Evolutionary conservation across 2,888 invertebrate species (phyloP), one percentile per base, ranked within the genome.

Genomic region (Dynastes tityus): DNA sequence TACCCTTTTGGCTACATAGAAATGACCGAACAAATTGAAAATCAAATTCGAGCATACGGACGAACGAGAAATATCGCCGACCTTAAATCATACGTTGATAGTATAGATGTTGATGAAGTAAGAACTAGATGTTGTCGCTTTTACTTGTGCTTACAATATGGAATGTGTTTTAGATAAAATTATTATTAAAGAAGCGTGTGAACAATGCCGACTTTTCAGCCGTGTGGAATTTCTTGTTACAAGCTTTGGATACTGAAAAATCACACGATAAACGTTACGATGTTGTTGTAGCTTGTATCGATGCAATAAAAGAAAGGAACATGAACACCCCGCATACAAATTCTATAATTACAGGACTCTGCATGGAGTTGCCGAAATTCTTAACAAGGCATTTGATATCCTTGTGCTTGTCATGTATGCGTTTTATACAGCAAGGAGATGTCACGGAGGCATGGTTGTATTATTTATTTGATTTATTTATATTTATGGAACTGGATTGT

Each of bases 391-490:
- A 92, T 82, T 85, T 93, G 0, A 87, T 91, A 2, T 89, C 90
- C 82, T 87, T 93, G 2, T 89, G 91, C 22, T 90, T 91, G 80
- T 90, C 90, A 82, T 93, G 92, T 83, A 83, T 91, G 1, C 90
- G 90, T 58, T 90, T 89, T 65, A 89, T 93, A 78, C 89, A 90
- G 80, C 87, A 87, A 27, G 90, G 90, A 51, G 90, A 90, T 81
- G 88, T 90, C 22, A 89, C 90, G 78, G 89, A 89, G 83, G 89
- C 90, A 82, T 89, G 89, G 90, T 90, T 40, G 49, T 84, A 22
- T 22, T 22, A 16, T 58, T 16, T 4, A 22, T 58, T 16, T 58
- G 3, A 16, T 4, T 58, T 58, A 3, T 22, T 27, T 22, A 22
- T 22, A 22, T 22, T 22, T 22, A 37, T 37, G 2, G 32, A 37